Conservation (phyloP, 2,888 invertebrate genomes). For the Dimorphilus gyrociliatus region DNA sequence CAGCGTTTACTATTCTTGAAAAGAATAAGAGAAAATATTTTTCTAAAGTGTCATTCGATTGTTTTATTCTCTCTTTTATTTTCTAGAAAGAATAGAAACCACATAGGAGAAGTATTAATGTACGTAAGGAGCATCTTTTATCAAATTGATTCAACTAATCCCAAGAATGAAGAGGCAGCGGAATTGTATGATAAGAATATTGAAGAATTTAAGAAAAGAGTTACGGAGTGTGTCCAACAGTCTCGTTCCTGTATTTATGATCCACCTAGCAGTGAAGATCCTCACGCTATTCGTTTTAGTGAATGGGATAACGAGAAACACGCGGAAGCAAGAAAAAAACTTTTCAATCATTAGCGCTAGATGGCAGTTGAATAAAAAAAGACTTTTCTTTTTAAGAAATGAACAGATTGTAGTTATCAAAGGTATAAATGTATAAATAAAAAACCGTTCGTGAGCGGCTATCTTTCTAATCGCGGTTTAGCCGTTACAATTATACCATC, state of each 20-base stretch:
- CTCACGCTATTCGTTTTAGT: slow-evolving; percentile 8
- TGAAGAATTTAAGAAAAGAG: neutral
- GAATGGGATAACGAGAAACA: too few species aligned
- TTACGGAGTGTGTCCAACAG: neutral
- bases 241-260: slow-evolving; percentile 8
- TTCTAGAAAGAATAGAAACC: slow-evolving; percentile 51
- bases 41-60: neutral
- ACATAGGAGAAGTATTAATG: slow-evolving; percentile 74
- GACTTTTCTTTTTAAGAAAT: too few species aligned
- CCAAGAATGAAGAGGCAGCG: slow-evolving; percentile 55
- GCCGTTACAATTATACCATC: too few species aligned
- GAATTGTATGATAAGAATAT: slow-evolving; percentile 37
- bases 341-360: too few species aligned
- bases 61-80: neutral
- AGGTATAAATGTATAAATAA: too few species aligned
- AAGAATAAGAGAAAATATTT: neutral
- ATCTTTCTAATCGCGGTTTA: too few species aligned
- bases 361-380: too few species aligned
- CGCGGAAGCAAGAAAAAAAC: too few species aligned
- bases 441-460: too few species aligned
- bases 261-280: slow-evolving; percentile 8
- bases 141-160: slow-evolving; percentile 57
- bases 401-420: too few species aligned
- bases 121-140: slow-evolving; percentile 65
- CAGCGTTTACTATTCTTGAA: slow-evolving; percentile 1